Evolutionary conservation across 2,888 invertebrate genomes (phyloP).

Genomic region (Agapetus fuscipes): DNA sequence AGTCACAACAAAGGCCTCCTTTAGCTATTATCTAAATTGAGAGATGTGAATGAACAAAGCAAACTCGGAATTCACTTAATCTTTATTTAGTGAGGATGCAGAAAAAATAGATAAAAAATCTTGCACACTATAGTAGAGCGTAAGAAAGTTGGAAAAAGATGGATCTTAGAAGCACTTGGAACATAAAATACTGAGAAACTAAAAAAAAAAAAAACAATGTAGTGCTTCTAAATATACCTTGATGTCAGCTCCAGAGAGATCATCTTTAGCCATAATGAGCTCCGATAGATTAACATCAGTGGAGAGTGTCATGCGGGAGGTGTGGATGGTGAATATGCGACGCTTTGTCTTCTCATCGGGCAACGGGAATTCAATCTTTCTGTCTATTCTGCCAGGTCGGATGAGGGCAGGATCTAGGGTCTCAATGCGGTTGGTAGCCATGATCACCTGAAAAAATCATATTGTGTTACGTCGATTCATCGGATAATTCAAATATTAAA

Average conservation of each 20-base stretch:
- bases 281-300: slow-evolving; percentile 96
- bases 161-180: no score
- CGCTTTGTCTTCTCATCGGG: slow-evolving; percentile 98
- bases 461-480: no score
- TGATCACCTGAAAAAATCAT: slow-evolving; percentile 68
- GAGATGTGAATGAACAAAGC: no score
- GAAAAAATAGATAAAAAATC: no score
- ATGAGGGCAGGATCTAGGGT: slow-evolving; percentile 97
- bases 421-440: slow-evolving; percentile 98
- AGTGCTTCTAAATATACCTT: slow-evolving; percentile 45
- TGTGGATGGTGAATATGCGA: slow-evolving; percentile 96
- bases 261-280: slow-evolving; percentile 98
- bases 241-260: slow-evolving; percentile 94
- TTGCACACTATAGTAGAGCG: no score
- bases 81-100: no score
- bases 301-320: slow-evolving; percentile 96
- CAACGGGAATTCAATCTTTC: slow-evolving; percentile 98
- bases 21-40: no score
- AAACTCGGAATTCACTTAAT: no score
- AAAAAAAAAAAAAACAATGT: no score
- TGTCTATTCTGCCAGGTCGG: slow-evolving; percentile 96
- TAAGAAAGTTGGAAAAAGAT: no score
- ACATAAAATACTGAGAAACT: no score
- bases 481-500: slow-evolving; percentile 4
- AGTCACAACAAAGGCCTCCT: no score